Evolutionary conservation across 2,888 invertebrate species (phyloP).

Genomic region (Zygothrica quintamaculata): DNA sequence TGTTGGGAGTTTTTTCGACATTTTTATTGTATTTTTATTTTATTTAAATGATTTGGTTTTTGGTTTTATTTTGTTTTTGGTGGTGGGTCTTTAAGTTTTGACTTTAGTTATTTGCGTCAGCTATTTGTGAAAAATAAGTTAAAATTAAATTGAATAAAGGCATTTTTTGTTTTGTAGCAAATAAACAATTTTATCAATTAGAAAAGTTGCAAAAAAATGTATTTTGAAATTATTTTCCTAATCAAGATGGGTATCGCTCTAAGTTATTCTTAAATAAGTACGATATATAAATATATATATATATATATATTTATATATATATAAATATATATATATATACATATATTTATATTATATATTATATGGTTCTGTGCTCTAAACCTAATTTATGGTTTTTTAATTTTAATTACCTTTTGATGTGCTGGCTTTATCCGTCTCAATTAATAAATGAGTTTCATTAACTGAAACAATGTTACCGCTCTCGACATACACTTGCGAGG

Average conservation of each 20-base stretch:
- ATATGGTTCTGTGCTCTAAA: constrained; percentile 46
- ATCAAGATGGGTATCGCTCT: constrained; percentile 77
- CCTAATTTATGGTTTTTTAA: no score
- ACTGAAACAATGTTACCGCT: constrained; percentile 60
- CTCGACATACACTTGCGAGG: constrained; percentile 64
- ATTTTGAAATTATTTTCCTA: constrained; percentile 41
- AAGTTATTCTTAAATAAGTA: constrained; percentile 55
- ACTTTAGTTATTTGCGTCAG: constrained; percentile 70
- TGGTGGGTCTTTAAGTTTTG: constrained; percentile 44
- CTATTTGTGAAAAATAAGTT: constrained; percentile 76
- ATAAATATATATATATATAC: no score
- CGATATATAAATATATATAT: no score
- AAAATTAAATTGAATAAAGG: constrained; percentile 59
- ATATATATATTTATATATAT: no score
- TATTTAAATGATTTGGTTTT: constrained; percentile 21
- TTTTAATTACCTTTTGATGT: constrained; percentile 71
- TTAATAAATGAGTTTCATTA: constrained; percentile 42
- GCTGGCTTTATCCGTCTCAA: constrained; percentile 60
- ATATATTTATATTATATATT: constrained; percentile 27
- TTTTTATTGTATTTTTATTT: constrained; percentile 52
- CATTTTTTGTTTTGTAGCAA: constrained; percentile 58
- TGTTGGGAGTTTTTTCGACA: constrained; percentile 83
- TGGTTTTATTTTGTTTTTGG: constrained; percentile 38
- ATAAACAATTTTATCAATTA: constrained; percentile 54
- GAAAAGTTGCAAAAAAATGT: constrained; percentile 67